These are phyloP conservation scores for Gandaritis pyraliata DNA, from an alignment of 2,888 invertebrate species.

Conservation along the genomic window DNA sequence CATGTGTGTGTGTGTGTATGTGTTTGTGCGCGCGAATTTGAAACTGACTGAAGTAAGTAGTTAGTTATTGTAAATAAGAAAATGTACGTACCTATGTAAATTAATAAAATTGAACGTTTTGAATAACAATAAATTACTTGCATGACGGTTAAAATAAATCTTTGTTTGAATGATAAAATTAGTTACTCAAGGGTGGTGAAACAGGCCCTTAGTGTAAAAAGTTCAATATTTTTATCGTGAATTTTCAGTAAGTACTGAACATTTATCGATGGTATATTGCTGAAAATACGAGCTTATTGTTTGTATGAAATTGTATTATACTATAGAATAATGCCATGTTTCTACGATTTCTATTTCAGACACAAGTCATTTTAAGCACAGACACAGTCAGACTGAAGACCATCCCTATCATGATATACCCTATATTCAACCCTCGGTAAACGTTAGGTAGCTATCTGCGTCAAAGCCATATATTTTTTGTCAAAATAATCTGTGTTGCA, in stretches of 20 bases:
- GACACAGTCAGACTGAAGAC: conserved; percentile 1
- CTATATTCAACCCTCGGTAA: neutral
- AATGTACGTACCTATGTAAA: conserved; percentile 32
- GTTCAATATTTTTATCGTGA: neutral
- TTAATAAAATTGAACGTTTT: conserved; percentile 15
- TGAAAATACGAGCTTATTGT: conserved; percentile 35
- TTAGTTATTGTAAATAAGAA: conserved; percentile 50
- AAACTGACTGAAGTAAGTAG: conserved; percentile 52
- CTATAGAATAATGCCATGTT: conserved; percentile 31
- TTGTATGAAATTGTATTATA: conserved; percentile 14
- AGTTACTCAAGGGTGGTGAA: no score
- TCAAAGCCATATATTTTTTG: no score
- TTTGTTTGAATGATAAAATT: no score
- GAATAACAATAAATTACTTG: conserved; percentile 1
- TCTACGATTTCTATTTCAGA: conserved; percentile 12
- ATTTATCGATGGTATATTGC: conserved; percentile 20
- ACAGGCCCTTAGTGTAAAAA: neutral
- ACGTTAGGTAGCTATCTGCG: neutral
- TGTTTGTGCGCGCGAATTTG: conserved; percentile 13
- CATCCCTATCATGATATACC: neutral
- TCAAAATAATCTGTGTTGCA: no score
- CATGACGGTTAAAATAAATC: no score
- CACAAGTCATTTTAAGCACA: neutral
- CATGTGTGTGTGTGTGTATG: conserved; percentile 14
- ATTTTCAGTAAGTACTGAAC: conserved; percentile 6